A percentile compares a stretch with the other conserved stretches of the same genome.
Conservation (phyloP, 2,113 vertebrate species). For the Clinocottus analis region DNA sequence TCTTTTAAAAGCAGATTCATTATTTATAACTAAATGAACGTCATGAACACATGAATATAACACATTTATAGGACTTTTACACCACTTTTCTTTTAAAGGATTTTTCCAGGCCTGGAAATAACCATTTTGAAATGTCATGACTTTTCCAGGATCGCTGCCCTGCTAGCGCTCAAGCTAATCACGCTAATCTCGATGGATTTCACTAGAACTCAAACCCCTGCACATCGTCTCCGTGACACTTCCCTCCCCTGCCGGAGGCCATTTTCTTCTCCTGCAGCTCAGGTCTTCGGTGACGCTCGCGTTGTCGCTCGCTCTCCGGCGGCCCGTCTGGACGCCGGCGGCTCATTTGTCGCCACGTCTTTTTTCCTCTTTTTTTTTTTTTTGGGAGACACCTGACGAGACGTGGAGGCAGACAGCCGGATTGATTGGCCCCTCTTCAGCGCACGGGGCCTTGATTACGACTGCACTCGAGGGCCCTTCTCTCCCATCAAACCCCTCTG, state of each 20-base stretch:
- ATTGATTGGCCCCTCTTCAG: slow-evolving; percentile 77
- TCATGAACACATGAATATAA: too few relatives aligned
- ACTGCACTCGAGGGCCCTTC: slow-evolving; percentile 58
- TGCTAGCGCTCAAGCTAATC: too few relatives aligned
- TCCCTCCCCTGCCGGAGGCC: neutral
- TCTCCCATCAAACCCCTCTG: neutral
- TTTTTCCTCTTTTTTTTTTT: too few relatives aligned
- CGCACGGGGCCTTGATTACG: slow-evolving; percentile 72
- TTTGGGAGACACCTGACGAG: slow-evolving; percentile 66
- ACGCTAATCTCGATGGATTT: neutral
- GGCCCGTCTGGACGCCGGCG: slow-evolving; percentile 42
- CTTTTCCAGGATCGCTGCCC: too few relatives aligned
- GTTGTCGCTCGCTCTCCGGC: slow-evolving; percentile 33
- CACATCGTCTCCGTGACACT: neutral
- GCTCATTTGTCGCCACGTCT: slow-evolving; percentile 55
- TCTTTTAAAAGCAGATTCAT: too few relatives aligned
- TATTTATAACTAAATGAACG: too few relatives aligned
- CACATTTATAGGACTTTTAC: too few relatives aligned
- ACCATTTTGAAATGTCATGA: too few relatives aligned
- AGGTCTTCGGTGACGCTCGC: slow-evolving; percentile 9
- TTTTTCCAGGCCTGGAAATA: too few relatives aligned
- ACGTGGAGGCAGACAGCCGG: slow-evolving; percentile 69
- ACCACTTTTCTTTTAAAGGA: too few relatives aligned
- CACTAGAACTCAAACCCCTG: neutral
- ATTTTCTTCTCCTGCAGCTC: slow-evolving; percentile 25